Evolutionary conservation across 2,797 vertebrate species (phyloP), one percentile per base, ranked within the genome.

Genomic region (Schizopygopsis malacanthus): DNA sequence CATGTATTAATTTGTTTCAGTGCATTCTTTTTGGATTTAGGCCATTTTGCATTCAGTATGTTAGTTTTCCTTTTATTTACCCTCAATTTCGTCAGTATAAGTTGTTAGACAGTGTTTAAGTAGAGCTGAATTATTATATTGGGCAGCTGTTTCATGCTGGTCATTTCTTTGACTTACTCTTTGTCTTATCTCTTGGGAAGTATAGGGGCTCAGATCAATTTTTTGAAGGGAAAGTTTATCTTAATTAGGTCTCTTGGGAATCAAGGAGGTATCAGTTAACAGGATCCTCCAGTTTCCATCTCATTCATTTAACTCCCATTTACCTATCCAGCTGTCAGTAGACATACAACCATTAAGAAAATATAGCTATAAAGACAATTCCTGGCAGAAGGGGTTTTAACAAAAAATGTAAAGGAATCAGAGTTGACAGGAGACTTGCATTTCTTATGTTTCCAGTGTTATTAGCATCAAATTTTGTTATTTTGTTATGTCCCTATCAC

Each of bases 221-320:
- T n/a, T 37, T 50, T 45, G 78, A 81, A 41, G 54, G 52, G 41
- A 59, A 59, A 72, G 12, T 82, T 79, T 79, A 63, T 79, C 75
- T 72, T 83, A 83, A 87, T 87, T 71, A 15, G 33, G 43, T 33
- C 85, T 83, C 75, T 73, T 67, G 81, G 52, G 85, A 67, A 22
- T 33, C 18, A 4, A 33, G 11, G 37, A 73, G 56, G 50, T 54
- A 73, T 83, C 70, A 78, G 75, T 65, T 83, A 50, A 45, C 81
- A 87, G 28, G 67, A 67, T 59, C 18, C 67, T 83, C 52, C 6
- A 5, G 47, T 79, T 79, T 41, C 65, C 22, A 82, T 25, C 41
- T 86, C 22, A 78, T 56, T 50, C 69, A 86, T 79, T 79, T 63
- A 41, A 52, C 47, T 75, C 39, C 18, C 37, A 56, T 59, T 83